These are phyloP conservation scores for Rhinolophus ferrumequinum DNA, from an alignment of 2,113 vertebrate genomes.

Conservation along the genomic window DNA sequence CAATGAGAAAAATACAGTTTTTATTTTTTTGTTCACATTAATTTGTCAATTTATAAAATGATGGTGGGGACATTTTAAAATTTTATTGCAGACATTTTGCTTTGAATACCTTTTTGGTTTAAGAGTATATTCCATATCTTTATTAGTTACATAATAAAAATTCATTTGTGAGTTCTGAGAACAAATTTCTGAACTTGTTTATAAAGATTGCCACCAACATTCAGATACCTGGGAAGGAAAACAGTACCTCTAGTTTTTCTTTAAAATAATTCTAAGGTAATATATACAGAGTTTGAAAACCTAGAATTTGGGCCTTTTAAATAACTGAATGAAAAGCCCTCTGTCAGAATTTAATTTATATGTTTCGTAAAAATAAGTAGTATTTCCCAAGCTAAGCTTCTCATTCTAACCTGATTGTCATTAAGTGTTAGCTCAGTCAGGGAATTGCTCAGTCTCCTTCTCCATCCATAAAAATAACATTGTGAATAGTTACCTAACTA, in stretches of 20 bases:
- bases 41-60: background rate
- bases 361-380: conserved; percentile 5
- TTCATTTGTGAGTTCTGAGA: background rate
- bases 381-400: background rate
- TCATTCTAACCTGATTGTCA: background rate
- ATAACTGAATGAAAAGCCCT: background rate
- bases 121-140: background rate
- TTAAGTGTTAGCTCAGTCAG: background rate
- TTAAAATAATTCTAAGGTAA: conserved; percentile 34
- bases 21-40: background rate
- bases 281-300: background rate
- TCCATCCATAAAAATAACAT: background rate
- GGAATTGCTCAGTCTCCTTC: background rate
- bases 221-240: background rate
- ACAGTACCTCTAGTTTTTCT: background rate
- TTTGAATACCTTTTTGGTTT: background rate
- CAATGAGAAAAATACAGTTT: background rate
- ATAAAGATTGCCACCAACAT: background rate
- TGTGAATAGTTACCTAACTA: background rate
- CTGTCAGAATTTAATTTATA: background rate
- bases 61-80: background rate
- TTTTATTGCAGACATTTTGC: background rate
- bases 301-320: background rate
- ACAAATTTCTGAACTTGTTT: conserved; percentile 11
- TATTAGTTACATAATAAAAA: background rate